Evolutionary conservation across 2,797 vertebrate genomes (phyloP).

Genomic region (Crypturellus tataupa): DNA sequence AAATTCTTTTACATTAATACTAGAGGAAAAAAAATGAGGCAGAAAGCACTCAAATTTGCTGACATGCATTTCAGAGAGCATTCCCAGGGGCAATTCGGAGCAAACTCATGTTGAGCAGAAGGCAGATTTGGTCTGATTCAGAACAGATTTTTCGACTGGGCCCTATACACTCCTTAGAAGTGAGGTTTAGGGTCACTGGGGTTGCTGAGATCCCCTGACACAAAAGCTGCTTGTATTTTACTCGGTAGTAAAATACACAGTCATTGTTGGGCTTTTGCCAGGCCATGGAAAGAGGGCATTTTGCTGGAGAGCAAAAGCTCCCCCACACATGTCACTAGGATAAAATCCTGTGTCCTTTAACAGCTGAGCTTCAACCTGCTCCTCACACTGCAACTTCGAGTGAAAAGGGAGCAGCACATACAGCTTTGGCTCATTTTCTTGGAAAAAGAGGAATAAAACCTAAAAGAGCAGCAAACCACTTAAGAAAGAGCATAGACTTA

Average conservation of each 20-base stretch:
- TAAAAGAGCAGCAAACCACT: background rate
- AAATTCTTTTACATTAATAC: background rate
- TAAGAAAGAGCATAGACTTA: background rate
- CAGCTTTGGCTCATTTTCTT: background rate
- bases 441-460: background rate
- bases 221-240: slow-evolving; percentile 3
- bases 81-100: background rate
- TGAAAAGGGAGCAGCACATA: background rate
- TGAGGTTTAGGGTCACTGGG: background rate
- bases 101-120: background rate
- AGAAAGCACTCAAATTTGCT: background rate
- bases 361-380: background rate
- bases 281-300: background rate
- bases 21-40: background rate
- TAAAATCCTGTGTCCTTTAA: background rate
- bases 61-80: background rate
- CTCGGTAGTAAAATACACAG: background rate
- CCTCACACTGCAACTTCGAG: background rate
- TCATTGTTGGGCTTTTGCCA: background rate
- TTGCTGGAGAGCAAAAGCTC: background rate
- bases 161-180: background rate
- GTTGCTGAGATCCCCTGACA: background rate
- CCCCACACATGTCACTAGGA: background rate
- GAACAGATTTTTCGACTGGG: background rate
- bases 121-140: background rate